phyloP scores from a whole-genome alignment of 2,888 invertebrate species.

The Parnassius orleans region DNA sequence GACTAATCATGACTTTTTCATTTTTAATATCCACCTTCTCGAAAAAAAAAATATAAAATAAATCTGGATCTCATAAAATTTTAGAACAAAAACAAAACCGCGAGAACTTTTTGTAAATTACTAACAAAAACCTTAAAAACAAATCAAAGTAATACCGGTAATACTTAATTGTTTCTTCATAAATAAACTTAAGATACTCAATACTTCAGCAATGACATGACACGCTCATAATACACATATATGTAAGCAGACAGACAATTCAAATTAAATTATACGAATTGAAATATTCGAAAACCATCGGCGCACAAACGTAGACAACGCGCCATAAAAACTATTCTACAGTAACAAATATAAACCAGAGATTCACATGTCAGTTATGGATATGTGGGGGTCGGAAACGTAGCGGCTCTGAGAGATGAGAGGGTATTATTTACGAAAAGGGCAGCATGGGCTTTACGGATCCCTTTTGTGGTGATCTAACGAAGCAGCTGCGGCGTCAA shows the following conservation, averaged over 20 bases:
- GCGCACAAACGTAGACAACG: neutral
- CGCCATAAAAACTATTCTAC: neutral
- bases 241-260: slow-evolving; percentile 8
- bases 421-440: slow-evolving; percentile 48
- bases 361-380: slow-evolving; percentile 1
- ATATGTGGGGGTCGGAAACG: neutral
- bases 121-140: too few species aligned
- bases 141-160: too few species aligned
- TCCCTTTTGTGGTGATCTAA: slow-evolving; percentile 58
- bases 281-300: slow-evolving; percentile 1
- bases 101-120: too few species aligned
- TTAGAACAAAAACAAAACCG: too few species aligned
- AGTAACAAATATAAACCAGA: slow-evolving; percentile 6
- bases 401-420: slow-evolving; percentile 39
- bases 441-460: slow-evolving; percentile 36
- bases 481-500: slow-evolving; percentile 63
- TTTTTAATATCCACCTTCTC: too few species aligned
- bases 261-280: slow-evolving; percentile 6
- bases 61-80: too few species aligned
- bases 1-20: too few species aligned
- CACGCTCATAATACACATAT: neutral
- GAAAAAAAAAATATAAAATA: too few species aligned
- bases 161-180: too few species aligned
- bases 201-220: too few species aligned
- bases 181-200: too few species aligned